Conservation (phyloP, 2,888 invertebrate species). For the Actias luna region DNA sequence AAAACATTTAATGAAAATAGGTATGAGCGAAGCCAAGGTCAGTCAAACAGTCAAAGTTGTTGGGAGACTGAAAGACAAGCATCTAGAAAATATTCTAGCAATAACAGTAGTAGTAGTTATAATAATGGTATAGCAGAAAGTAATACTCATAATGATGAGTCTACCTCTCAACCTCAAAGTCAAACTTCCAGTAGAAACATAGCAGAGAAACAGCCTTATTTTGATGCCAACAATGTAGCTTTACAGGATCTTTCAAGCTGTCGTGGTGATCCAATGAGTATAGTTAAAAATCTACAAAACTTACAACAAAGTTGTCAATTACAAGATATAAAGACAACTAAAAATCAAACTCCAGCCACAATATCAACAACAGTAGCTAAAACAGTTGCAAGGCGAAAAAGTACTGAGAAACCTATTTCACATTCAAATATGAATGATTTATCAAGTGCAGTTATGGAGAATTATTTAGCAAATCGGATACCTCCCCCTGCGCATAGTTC, state of each 20-base stretch:
- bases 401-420: slow-evolving; percentile 77
- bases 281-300: slow-evolving; percentile 86
- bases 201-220: slow-evolving; percentile 83
- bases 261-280: slow-evolving; percentile 88
- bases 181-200: slow-evolving; percentile 73
- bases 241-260: slow-evolving; percentile 88
- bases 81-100: slow-evolving; percentile 75
- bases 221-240: slow-evolving; percentile 83
- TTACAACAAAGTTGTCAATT: slow-evolving; percentile 83
- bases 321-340: slow-evolving; percentile 79
- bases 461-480: slow-evolving; percentile 82
- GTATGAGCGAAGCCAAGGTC: slow-evolving; percentile 77
- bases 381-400: slow-evolving; percentile 80
- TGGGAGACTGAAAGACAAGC: slow-evolving; percentile 82
- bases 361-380: slow-evolving; percentile 48
- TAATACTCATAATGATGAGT: slow-evolving; percentile 71
- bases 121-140: slow-evolving; percentile 69
- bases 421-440: slow-evolving; percentile 78
- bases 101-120: slow-evolving; percentile 62
- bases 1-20: slow-evolving; percentile 77
- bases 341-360: slow-evolving; percentile 59
- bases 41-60: slow-evolving; percentile 75
- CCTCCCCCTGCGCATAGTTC: slow-evolving; percentile 89
- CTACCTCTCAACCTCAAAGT: slow-evolving; percentile 67
- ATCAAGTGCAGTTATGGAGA: slow-evolving; percentile 79